Base-by-base conservation (phyloP, 2,113 vertebrate genomes). In the Amphiprion percula region DNA sequence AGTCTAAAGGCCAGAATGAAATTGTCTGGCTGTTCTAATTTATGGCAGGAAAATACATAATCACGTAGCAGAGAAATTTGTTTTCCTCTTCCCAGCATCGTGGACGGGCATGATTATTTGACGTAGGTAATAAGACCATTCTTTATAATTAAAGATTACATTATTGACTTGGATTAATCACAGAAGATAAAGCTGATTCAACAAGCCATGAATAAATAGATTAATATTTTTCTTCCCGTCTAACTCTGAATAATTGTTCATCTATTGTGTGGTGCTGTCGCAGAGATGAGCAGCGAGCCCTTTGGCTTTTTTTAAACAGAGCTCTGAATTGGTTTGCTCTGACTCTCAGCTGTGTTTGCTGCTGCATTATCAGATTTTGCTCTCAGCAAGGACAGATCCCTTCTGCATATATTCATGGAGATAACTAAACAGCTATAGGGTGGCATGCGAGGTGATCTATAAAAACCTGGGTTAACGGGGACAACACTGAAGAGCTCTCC, bases 151-250 rank as follows among this genome's bases (percentile, higher is more conserved):
- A 92, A 92, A 90, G 82, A 90, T 89, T 80, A 83, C 86, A 86
- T 89, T 94, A 92, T 93, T 94, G 91, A 93, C 90, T 90, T 53
- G 78, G 80, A 92, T 93, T 91, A 91, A 93, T 93, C 85, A 85
- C 84, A 77, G 66, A 59, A 87, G 87, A 94, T 91, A 90, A 93
- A 88, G 84, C 87, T 87, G 82, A 92, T 88, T 92, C 79, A 90
- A 90, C 91, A 90, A 91, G 89, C 85, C 88, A 77, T 87, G 90
- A 94, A 90, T 89, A 93, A 94, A 93, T 87, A 90, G 74, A 91
- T 90, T 87, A 65, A 77, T 85, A 77, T 88, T 91, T 91, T 87
- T 90, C 86, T 83, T 78, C 74, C 64, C 74, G 80, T 77, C 77
- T 77, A 59, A 86, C 84, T 71, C 82, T 65, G 80, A 86, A 87